These are phyloP conservation scores for Carlito syrichta DNA, from an alignment of 2,113 vertebrate genomes.

Conservation along the genomic window DNA sequence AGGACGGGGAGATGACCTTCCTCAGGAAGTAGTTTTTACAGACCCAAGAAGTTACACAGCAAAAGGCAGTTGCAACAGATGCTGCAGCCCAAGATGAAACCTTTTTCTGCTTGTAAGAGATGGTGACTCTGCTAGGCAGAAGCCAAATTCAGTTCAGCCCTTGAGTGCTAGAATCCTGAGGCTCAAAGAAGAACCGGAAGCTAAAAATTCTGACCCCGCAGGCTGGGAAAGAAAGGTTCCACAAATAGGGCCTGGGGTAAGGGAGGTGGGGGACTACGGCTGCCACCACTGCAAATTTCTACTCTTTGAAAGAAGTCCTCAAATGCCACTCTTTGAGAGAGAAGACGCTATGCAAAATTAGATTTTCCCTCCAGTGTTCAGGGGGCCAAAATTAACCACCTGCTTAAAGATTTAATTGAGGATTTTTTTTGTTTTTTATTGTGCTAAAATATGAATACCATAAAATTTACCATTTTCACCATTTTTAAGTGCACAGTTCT, in stretches of 20 bases:
- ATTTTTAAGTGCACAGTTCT: background rate
- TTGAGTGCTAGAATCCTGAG: background rate
- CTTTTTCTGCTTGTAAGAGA: background rate
- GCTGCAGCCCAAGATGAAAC: background rate
- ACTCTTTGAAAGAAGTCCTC: background rate
- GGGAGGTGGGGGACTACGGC: background rate
- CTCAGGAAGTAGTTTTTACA: background rate
- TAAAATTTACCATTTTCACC: background rate
- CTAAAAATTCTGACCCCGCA: background rate
- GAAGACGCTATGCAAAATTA: background rate
- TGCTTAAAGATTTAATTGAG: background rate
- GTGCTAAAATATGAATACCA: background rate
- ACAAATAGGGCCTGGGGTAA: accelerated
- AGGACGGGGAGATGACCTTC: background rate
- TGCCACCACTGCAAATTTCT: accelerated
- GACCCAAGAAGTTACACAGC: background rate
- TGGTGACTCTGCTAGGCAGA: background rate
- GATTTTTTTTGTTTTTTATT: background rate
- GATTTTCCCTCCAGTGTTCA: background rate
- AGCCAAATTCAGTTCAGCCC: background rate
- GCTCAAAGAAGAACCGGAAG: background rate
- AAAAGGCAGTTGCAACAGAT: background rate
- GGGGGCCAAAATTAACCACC: background rate
- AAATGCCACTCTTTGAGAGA: background rate
- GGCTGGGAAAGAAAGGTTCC: background rate